phyloP scores from a whole-genome alignment of 2,797 vertebrate species.

The Eulemur albifrons region DNA sequence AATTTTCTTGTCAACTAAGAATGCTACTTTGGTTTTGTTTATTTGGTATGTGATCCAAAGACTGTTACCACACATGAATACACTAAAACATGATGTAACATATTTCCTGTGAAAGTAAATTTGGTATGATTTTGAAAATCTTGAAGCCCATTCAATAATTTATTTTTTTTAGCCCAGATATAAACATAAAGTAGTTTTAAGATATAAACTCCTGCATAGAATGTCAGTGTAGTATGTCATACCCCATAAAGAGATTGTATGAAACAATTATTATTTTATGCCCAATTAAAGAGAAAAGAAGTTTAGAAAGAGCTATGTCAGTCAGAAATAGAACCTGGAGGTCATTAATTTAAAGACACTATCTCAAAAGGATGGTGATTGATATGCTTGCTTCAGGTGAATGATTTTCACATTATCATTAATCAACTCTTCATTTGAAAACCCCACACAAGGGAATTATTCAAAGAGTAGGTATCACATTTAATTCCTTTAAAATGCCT shows the following conservation, averaged over 20 bases:
- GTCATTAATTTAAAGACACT: neutral
- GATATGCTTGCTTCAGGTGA: neutral
- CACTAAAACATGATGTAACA: neutral
- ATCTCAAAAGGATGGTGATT: neutral
- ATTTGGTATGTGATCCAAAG: neutral
- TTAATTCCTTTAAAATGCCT: slow-evolving; percentile 34
- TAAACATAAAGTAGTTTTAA: slow-evolving; percentile 6
- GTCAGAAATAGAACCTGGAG: neutral
- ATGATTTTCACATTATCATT: neutral
- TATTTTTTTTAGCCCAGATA: neutral
- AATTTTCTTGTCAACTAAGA: neutral
- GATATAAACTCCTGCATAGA: neutral
- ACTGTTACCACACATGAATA: neutral
- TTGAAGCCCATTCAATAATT: neutral
- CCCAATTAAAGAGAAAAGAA: neutral
- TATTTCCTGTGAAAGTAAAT: neutral
- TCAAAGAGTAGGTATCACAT: neutral
- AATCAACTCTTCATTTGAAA: slow-evolving; percentile 3
- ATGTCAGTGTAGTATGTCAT: neutral
- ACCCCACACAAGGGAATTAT: neutral
- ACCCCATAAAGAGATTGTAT: neutral
- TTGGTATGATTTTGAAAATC: neutral
- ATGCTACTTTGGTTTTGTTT: neutral
- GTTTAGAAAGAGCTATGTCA: neutral
- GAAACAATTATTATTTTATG: neutral